These are phyloP conservation scores for Chascanopsetta lugubris DNA, from an alignment of 2,113 vertebrate species.

Conservation along the genomic window DNA sequence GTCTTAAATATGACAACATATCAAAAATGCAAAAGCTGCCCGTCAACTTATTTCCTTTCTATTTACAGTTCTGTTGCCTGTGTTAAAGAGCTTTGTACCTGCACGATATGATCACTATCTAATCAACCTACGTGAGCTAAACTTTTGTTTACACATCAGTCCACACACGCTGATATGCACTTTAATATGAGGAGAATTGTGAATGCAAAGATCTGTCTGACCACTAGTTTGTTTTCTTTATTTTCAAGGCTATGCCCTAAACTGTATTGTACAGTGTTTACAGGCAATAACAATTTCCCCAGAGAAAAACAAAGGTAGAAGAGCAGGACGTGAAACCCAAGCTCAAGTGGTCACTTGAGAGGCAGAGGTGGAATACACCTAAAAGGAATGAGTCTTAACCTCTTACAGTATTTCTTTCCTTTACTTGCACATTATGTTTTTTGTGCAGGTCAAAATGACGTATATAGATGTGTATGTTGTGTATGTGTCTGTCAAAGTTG, in stretches of 20 bases:
- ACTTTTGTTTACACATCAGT: not conserved
- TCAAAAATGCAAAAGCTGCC: not conserved
- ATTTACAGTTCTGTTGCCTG: not conserved
- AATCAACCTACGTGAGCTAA: not conserved
- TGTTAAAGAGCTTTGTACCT: not conserved
- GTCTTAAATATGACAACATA: not conserved
- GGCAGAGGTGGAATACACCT: slow-evolving; percentile 5
- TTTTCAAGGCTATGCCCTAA: not conserved
- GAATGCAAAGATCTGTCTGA: not conserved
- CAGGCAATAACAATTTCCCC: slow-evolving; percentile 1
- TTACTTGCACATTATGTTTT: not conserved
- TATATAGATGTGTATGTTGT: not conserved
- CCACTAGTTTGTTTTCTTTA: not conserved
- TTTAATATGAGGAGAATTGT: not conserved
- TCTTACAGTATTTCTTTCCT: not conserved
- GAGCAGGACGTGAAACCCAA: slow-evolving; percentile 28
- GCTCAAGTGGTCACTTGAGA: slow-evolving; percentile 37
- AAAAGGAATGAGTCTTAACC: not conserved
- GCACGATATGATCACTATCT: not conserved
- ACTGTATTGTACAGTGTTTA: not conserved
- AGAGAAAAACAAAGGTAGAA: slow-evolving; percentile 6
- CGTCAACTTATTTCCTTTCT: not conserved
- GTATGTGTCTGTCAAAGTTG: not conserved
- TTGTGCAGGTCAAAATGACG: not conserved
- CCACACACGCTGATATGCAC: not conserved